Conservation (phyloP, 2,113 vertebrate genomes). For the Ciconia stormi region DNA sequence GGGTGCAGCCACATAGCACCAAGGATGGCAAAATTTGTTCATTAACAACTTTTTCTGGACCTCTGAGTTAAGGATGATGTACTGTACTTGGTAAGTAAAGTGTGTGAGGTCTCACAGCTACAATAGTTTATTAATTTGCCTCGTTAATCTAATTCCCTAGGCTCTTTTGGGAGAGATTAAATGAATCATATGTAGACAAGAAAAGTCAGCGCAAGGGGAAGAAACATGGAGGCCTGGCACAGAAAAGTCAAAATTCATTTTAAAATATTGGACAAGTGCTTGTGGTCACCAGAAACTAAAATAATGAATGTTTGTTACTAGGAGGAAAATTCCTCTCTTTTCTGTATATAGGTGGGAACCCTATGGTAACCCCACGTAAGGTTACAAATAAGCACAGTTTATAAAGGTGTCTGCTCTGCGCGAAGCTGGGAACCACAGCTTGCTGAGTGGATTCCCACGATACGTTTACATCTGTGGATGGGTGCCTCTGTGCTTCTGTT, state of each 20-base stretch:
- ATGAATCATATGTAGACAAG: not conserved
- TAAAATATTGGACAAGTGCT: not conserved
- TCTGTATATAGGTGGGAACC: not conserved
- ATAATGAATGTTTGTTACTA: not conserved
- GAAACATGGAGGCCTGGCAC: not conserved
- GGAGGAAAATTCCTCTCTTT: not conserved
- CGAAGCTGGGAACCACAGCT: not conserved
- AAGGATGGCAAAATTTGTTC: not conserved
- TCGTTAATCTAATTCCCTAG: not conserved
- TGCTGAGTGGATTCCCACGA: not conserved
- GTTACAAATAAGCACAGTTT: not conserved
- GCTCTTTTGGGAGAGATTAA: not conserved
- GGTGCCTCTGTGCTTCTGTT: not conserved
- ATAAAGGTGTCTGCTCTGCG: not conserved
- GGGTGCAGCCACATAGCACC: rapidly evolving
- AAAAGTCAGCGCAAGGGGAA: not conserved
- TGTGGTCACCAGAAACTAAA: not conserved
- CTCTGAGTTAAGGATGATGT: not conserved
- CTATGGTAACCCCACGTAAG: not conserved
- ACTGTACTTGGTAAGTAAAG: not conserved
- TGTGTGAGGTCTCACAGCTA: not conserved
- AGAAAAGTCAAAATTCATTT: not conserved
- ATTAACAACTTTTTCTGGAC: not conserved
- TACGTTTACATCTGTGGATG: not conserved
- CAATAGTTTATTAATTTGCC: not conserved